Conservation (phyloP, 2,113 vertebrate genomes). For the Lycaon pictus region DNA sequence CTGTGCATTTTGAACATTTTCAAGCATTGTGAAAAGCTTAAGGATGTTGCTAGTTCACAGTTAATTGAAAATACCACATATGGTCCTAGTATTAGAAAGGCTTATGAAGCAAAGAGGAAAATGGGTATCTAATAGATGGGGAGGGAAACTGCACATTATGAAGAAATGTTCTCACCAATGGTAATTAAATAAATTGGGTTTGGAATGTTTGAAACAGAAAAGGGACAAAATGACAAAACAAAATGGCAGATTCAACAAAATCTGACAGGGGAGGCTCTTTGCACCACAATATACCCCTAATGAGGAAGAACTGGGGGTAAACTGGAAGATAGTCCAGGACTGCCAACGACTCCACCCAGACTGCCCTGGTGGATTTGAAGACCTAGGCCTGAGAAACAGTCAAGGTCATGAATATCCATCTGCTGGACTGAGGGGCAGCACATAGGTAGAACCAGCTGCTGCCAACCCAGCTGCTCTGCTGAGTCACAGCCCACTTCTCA, state of each 20-base stretch:
- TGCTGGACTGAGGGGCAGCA: neutral
- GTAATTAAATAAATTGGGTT: neutral
- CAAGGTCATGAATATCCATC: neutral
- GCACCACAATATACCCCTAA: neutral
- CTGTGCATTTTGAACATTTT: neutral
- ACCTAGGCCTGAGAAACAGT: neutral
- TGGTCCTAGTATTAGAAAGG: neutral
- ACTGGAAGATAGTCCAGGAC: neutral
- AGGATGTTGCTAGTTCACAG: neutral
- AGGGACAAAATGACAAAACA: neutral
- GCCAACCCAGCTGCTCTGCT: neutral
- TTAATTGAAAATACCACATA: neutral
- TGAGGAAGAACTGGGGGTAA: neutral
- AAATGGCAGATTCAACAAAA: neutral
- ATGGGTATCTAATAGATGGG: neutral
- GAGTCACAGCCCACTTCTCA: neutral
- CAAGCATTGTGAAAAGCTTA: neutral
- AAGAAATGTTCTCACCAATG: neutral
- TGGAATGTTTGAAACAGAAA: neutral
- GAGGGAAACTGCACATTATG: neutral
- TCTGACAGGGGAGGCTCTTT: neutral
- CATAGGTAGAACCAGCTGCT: slow-evolving; percentile 12
- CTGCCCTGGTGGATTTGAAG: neutral
- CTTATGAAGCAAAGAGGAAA: neutral
- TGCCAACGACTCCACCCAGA: neutral